Conservation (phyloP, 2,113 vertebrate genomes). For the Caloenas nicobarica region DNA sequence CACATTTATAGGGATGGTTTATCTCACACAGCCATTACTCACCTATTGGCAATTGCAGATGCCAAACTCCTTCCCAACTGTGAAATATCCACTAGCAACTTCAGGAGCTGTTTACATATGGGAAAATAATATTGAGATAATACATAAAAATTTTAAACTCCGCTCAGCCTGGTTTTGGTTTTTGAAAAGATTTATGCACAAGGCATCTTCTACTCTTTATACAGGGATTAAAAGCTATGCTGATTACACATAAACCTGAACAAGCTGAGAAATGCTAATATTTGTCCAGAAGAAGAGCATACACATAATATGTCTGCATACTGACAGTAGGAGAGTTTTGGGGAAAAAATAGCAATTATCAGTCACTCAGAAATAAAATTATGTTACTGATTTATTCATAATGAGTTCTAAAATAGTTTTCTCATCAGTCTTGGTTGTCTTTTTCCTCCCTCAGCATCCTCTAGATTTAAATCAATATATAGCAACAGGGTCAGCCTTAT, state of each 20-base stretch:
- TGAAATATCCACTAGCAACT: not conserved
- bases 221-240: not conserved
- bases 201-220: not conserved
- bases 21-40: not conserved
- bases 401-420: not conserved
- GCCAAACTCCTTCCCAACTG: not conserved
- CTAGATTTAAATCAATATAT: conserved; percentile 17
- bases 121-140: not conserved
- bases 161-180: not conserved
- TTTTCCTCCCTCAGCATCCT: not conserved
- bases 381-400: not conserved
- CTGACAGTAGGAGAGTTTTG: not conserved
- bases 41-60: not conserved
- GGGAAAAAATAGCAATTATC: not conserved
- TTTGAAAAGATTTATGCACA: not conserved
- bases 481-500: not conserved
- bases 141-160: not conserved
- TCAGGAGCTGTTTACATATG: not conserved
- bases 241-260: not conserved
- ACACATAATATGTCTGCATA: not conserved
- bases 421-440: not conserved
- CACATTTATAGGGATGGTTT: not conserved
- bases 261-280: not conserved
- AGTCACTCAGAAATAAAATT: conserved; percentile 8
- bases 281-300: not conserved